Evolutionary conservation across 2,888 invertebrate species (phyloP).

Genomic region (Acronicta aceris): DNA sequence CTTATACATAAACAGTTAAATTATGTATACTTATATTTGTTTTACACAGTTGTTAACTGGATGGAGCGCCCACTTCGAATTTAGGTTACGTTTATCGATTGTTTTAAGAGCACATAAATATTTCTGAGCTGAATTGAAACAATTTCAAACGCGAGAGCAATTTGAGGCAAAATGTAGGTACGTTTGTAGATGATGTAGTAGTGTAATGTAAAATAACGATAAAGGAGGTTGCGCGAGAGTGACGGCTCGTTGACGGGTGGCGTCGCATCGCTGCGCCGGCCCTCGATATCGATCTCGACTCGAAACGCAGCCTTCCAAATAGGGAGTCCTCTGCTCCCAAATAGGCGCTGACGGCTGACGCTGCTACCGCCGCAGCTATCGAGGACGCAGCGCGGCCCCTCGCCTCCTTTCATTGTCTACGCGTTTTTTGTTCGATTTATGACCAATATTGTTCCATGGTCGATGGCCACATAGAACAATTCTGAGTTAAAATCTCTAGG

Average conservation of each 20-base stretch:
- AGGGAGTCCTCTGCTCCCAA: slow-evolving; percentile 81
- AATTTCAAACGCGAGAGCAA: slow-evolving; percentile 14
- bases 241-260: slow-evolving; percentile 75
- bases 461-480: slow-evolving; percentile 28
- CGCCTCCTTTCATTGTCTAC: slow-evolving; percentile 84
- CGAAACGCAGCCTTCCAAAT: slow-evolving; percentile 87
- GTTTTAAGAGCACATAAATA: slow-evolving; percentile 44
- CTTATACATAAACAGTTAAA: slow-evolving; percentile 15
- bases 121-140: slow-evolving; percentile 26
- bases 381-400: slow-evolving; percentile 75
- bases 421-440: slow-evolving; percentile 69
- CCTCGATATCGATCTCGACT: slow-evolving; percentile 82
- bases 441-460: slow-evolving; percentile 67
- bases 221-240: slow-evolving; percentile 70
- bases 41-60: slow-evolving; percentile 21
- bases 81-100: slow-evolving; percentile 48
- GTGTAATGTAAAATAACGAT: slow-evolving; percentile 63
- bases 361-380: slow-evolving; percentile 67
- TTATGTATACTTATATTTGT: slow-evolving; percentile 26
- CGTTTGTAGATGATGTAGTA: slow-evolving; percentile 30
- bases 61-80: slow-evolving; percentile 35
- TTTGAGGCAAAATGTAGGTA: slow-evolving; percentile 7
- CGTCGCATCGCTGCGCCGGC: slow-evolving; percentile 64
- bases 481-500: slow-evolving; percentile 31
- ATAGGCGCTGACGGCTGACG: slow-evolving; percentile 80